Evolutionary conservation across 2,113 vertebrate genomes (phyloP).

Genomic region (Gnathonemus echidnorhynchus): DNA sequence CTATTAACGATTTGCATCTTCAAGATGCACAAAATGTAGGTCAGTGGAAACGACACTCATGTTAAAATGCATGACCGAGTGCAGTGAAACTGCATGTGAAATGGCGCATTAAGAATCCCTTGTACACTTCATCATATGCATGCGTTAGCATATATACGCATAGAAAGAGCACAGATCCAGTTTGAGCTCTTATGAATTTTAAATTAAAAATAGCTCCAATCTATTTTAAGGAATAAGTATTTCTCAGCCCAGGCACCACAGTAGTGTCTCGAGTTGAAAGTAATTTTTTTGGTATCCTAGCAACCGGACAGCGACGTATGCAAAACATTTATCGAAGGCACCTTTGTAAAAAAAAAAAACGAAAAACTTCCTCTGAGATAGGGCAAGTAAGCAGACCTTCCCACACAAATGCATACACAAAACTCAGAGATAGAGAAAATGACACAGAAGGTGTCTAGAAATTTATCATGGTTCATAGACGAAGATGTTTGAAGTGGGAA

Average conservation of each 20-base stretch:
- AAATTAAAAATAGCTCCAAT: slow-evolving; percentile 21
- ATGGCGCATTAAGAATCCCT: neutral
- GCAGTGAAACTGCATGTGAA: neutral
- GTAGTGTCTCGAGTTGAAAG: slow-evolving; percentile 28
- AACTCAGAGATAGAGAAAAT: neutral
- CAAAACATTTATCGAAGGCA: neutral
- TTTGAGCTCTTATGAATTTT: slow-evolving; percentile 14
- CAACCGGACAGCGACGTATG: slow-evolving; percentile 29
- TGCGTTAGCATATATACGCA: neutral
- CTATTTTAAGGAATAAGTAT: slow-evolving; percentile 38
- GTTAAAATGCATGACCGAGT: neutral
- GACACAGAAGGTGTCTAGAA: neutral
- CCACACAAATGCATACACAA: neutral
- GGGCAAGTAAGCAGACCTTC: neutral
- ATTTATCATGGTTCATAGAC: neutral
- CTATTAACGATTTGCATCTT: neutral
- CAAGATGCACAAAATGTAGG: neutral
- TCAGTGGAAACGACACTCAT: neutral
- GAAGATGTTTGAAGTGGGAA: neutral
- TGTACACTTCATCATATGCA: neutral
- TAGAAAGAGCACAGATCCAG: neutral
- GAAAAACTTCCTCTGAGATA: neutral
- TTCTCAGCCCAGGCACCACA: slow-evolving; percentile 22
- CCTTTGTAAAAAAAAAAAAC: neutral
- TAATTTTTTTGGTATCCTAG: slow-evolving; percentile 45